Evolutionary conservation across 2,797 vertebrate species (phyloP), one percentile per base, ranked within the genome.

Genomic region (Chanos chanos): DNA sequence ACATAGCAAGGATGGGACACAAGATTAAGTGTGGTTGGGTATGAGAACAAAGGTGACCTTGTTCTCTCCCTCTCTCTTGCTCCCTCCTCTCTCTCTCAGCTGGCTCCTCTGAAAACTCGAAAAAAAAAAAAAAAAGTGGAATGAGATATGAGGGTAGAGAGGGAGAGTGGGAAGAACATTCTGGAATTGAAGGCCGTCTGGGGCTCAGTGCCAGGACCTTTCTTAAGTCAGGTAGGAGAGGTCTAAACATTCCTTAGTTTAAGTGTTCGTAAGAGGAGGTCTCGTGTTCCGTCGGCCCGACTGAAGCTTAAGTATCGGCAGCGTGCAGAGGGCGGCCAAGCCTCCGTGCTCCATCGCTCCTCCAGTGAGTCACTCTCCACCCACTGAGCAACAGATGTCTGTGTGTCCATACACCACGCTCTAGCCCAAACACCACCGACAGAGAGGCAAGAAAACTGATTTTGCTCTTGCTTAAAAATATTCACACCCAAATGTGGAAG

Each of bases 381-480:
- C 82, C 71, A 79, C 80, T 75, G 81, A 81, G 83, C 74, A 85
- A 78, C 86, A 86, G 81, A 86, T 85, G 84, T 80, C 77, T 78
- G 60, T 36, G 68, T 78, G 72, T 69, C 70, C 71, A 76, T 66
- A 1, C 25, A 49, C 31, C 36, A 16, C 56, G 63, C 53, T 21
- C 27, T 31, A 34, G 30, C 8, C 16, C 10, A 52, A 41, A 39
- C 19, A 40, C 34, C 41, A n/a, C n/a, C n/a, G n/a, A n/a, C n/a
- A n/a, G n/a, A n/a, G n/a, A n/a, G n/a, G n/a, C n/a, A n/a, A n/a
- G n/a, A n/a, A n/a, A n/a, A n/a, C n/a, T n/a, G n/a, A n/a, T n/a
- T n/a, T n/a, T n/a, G n/a, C n/a, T n/a, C n/a, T n/a, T n/a, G n/a
- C n/a, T n/a, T n/a, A n/a, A n/a, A n/a, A n/a, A n/a, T n/a, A n/a